Percentiles rank a stretch among this genome's conserved stretches.
phyloP scores from a whole-genome alignment of 2,797 vertebrate species.

The Rhinella marina region DNA sequence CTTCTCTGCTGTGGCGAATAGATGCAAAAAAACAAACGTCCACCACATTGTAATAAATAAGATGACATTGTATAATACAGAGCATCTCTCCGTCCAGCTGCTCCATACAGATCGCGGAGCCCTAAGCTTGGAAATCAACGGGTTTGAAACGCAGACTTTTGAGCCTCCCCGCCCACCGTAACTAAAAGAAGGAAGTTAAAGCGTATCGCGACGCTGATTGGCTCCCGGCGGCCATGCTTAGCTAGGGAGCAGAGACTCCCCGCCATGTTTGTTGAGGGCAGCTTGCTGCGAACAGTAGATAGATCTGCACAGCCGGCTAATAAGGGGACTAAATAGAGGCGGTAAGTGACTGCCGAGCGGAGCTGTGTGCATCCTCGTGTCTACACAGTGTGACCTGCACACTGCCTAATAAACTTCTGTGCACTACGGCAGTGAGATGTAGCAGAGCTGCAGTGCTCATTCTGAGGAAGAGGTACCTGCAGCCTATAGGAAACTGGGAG shows the following conservation, averaged over 20 bases:
- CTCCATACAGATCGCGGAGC: neutral
- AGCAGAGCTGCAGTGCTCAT: neutral
- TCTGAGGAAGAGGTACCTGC: neutral
- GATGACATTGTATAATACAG: no score
- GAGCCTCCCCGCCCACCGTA: slow-evolving; percentile 17
- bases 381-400: neutral
- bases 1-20: no score
- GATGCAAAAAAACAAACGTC: no score
- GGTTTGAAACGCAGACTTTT: neutral
- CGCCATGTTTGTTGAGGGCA: slow-evolving; percentile 48
- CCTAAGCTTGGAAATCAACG: neutral
- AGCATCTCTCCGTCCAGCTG: no score
- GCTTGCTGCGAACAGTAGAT: neutral
- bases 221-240: slow-evolving; percentile 33
- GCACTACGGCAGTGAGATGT: neutral
- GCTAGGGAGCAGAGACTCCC: neutral
- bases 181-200: neutral
- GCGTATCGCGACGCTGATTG: neutral
- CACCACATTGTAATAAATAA: no score
- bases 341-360: slow-evolving; percentile 46
- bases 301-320: neutral
- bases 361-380: neutral
- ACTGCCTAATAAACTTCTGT: neutral
- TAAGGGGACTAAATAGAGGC: slow-evolving; percentile 8
- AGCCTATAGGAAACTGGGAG: neutral